Conservation (phyloP, 2,888 invertebrate genomes). For the Chaitophorus viminalis region DNA sequence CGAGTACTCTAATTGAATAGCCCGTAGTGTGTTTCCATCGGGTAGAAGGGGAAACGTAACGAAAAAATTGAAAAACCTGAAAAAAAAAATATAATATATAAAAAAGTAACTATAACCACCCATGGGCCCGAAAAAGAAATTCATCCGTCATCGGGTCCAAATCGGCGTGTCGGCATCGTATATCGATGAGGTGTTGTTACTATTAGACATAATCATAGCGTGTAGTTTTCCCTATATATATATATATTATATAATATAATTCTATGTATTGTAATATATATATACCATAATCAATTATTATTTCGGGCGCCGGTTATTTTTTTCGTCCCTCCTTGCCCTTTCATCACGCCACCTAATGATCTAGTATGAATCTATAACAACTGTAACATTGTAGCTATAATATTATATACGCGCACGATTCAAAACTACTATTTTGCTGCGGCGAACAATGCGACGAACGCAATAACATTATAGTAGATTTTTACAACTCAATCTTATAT, state of each 20-base stretch:
- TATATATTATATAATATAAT: no score
- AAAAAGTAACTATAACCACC: background rate
- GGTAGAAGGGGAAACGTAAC: background rate
- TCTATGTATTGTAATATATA: no score
- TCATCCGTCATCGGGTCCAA: conserved; percentile 54
- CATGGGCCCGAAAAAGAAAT: conserved; percentile 17
- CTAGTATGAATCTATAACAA: background rate
- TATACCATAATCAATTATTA: conserved; percentile 45
- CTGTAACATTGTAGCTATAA: no score
- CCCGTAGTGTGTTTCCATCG: background rate
- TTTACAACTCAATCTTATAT: background rate
- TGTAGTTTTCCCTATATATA: conserved; percentile 37
- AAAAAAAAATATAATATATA: background rate
- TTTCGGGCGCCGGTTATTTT: conserved; percentile 37
- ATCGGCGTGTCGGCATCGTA: conserved; percentile 54
- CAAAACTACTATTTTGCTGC: conserved; percentile 27
- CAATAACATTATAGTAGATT: conserved; percentile 9
- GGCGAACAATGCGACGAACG: background rate
- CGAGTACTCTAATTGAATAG: conserved; percentile 33
- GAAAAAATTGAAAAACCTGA: background rate
- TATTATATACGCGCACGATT: background rate
- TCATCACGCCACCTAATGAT: conserved; percentile 30
- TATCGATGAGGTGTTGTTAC: conserved; percentile 40
- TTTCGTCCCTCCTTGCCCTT: background rate
- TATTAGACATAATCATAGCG: conserved; percentile 43